Evolutionary conservation across 2,888 invertebrate species (phyloP).

Genomic region (Stratiomys singularior): DNA sequence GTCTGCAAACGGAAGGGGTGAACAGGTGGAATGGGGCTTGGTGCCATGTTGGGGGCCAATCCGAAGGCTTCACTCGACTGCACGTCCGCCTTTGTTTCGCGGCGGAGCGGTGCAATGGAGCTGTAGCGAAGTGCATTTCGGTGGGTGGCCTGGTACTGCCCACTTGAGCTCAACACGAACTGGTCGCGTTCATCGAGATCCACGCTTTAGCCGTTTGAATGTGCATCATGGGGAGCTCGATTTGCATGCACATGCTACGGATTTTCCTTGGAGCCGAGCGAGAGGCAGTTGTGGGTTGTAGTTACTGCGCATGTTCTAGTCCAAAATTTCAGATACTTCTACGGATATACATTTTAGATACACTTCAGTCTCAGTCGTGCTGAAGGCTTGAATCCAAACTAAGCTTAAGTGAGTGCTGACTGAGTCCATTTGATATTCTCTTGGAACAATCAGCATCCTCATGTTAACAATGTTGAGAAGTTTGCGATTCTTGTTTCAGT

Average conservation of each 20-base stretch:
- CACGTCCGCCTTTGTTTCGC: conserved; percentile 30
- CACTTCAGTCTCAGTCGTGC: too few species aligned
- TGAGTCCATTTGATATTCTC: too few species aligned
- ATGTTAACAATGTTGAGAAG: too few species aligned
- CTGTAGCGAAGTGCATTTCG: conserved; percentile 6
- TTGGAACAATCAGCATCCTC: too few species aligned
- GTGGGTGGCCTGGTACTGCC: conserved; percentile 28
- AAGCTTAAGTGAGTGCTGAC: too few species aligned
- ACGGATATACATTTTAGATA: too few species aligned
- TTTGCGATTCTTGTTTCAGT: too few species aligned
- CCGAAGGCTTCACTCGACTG: conserved; percentile 28
- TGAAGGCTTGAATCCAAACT: too few species aligned
- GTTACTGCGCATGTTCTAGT: conserved; percentile 21
- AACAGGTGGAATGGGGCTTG: conserved; percentile 41
- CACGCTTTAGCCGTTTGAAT: conserved; percentile 3
- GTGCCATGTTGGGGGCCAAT: conserved; percentile 39
- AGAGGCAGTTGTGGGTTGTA: not conserved
- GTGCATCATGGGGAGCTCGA: conserved; percentile 29
- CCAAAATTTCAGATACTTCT: not conserved
- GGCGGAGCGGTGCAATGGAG: conserved; percentile 11
- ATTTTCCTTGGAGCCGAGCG: not conserved
- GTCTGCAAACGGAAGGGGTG: conserved; percentile 40
- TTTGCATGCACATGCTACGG: not conserved
- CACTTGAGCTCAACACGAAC: not conserved
- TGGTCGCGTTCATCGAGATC: not conserved